Evolutionary conservation across 2,888 invertebrate species (phyloP), one percentile per base, ranked within the genome.

Genomic region (Torymus texanus): DNA sequence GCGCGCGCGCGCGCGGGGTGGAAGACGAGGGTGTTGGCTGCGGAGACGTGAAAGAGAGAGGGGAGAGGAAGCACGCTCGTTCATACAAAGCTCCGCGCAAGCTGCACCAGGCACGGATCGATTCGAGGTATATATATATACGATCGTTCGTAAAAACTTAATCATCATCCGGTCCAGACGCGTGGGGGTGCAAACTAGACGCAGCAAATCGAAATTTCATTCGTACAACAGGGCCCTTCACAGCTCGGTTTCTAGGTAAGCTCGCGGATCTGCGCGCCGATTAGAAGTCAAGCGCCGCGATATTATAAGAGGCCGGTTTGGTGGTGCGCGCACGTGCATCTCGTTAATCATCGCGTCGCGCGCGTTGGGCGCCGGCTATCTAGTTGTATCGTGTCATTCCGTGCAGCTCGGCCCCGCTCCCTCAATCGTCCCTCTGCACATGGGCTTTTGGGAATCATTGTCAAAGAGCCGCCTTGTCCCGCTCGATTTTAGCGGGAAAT

Each of bases 381-480:
- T n/a, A 24, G 21, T 13, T 13, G 58, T n/a, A 13, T 58, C 21
- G 10, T 21, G 24, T 41, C 10, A 16, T 8, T 11, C 12, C 3
- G 24, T 51, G 21, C n/a, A 24, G 63, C 58, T n/a, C 2, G n/a
- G 5, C 51, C 29, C 29, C 29, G 5, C 51, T 5, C 29, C 29
- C 29, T 29, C 29, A 3, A 5, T 5, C 29, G 29, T 3, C 29
- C 8, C 41, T 41, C 41, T 41, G 18, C 73, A 74, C 55, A 63
- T 68, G 63, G 58, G 29, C 58, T 71, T 71, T 71, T 66, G 71
- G 66, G 71, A 71, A 75, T 50, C 24, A 56, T 56, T 18, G 55
- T 61, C 21, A 76, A 80, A 76, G 67, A 58, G 59, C 73, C 53
- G 66, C 65, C 68, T 70, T 79, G 74, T 79, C 55, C 65, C 24